Conservation (phyloP, 1,140 invertebrate species). For the Ditylenchus dipsaci region DNA sequence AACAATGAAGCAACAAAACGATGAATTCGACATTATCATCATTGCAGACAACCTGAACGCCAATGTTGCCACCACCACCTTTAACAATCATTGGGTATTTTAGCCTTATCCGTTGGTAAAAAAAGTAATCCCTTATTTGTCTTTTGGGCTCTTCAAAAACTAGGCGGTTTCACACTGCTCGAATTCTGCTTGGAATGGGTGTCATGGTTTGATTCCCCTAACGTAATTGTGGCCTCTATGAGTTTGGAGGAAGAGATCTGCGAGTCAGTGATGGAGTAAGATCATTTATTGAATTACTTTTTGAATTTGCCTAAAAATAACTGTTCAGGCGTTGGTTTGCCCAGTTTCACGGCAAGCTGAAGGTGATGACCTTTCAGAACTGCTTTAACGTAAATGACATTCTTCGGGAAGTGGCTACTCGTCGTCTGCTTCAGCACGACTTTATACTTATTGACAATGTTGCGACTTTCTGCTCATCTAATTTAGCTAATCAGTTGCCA, state of each 20-base stretch:
- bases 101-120: not conserved
- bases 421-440: constrained; percentile 20
- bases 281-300: not conserved
- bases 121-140: not conserved
- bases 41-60: constrained; percentile 3
- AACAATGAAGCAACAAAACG: not conserved
- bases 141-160: constrained; percentile 5
- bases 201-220: constrained; percentile 22
- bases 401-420: constrained; percentile 23
- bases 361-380: not conserved
- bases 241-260: not conserved
- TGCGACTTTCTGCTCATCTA: constrained; percentile 29
- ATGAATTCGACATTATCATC: constrained; percentile 6
- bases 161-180: constrained; percentile 10
- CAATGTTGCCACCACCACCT: not conserved
- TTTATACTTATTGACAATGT: constrained; percentile 25
- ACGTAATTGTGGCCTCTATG: constrained; percentile 19
- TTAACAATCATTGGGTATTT: not conserved
- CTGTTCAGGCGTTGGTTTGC: not conserved
- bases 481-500: constrained; percentile 14
- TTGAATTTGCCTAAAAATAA: not conserved
- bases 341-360: not conserved
- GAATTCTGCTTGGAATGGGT: constrained; percentile 21
- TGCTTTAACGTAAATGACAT: constrained; percentile 23
- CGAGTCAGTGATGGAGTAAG: constrained; percentile 11